These are phyloP conservation scores for Thunnus thynnus DNA, from an alignment of 2,113 vertebrate genomes.

Conservation along the genomic window DNA sequence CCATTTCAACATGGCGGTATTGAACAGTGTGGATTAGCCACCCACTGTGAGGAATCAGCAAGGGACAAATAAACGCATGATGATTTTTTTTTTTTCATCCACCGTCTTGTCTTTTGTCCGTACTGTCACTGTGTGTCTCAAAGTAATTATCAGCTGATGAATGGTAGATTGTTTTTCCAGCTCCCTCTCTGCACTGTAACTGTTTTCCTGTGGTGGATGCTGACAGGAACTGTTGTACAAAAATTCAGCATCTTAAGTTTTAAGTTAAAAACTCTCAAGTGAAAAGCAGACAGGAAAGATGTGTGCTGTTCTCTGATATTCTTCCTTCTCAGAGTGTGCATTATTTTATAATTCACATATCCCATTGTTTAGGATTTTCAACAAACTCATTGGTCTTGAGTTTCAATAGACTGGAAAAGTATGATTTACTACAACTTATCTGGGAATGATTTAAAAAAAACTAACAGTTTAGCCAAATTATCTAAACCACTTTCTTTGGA, in stretches of 20 bases:
- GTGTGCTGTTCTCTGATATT: background rate
- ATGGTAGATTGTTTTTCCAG: slow-evolving; percentile 38
- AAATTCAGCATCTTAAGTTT: background rate
- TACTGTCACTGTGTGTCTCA: slow-evolving; percentile 51
- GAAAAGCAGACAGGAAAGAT: background rate
- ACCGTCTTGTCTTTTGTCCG: slow-evolving; percentile 57
- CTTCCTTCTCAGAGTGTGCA: too few relatives aligned
- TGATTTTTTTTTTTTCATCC: slow-evolving; percentile 25
- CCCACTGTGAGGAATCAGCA: slow-evolving; percentile 75
- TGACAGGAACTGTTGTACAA: background rate
- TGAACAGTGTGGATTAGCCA: slow-evolving; percentile 76
- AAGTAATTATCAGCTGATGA: slow-evolving; percentile 74
- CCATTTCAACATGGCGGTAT: slow-evolving; percentile 72
- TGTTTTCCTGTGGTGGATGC: background rate
- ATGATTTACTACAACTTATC: background rate
- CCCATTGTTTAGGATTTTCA: too few relatives aligned
- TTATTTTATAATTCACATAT: too few relatives aligned
- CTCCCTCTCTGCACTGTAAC: background rate
- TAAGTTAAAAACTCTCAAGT: background rate
- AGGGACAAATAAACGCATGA: slow-evolving; percentile 63
- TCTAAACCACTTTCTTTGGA: too few relatives aligned
- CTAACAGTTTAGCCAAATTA: too few relatives aligned
- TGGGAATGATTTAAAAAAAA: background rate
- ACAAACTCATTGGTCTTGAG: background rate
- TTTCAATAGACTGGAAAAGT: too few relatives aligned